Conservation (phyloP, 2,888 invertebrate species). For the Oasisia sp. region DNA sequence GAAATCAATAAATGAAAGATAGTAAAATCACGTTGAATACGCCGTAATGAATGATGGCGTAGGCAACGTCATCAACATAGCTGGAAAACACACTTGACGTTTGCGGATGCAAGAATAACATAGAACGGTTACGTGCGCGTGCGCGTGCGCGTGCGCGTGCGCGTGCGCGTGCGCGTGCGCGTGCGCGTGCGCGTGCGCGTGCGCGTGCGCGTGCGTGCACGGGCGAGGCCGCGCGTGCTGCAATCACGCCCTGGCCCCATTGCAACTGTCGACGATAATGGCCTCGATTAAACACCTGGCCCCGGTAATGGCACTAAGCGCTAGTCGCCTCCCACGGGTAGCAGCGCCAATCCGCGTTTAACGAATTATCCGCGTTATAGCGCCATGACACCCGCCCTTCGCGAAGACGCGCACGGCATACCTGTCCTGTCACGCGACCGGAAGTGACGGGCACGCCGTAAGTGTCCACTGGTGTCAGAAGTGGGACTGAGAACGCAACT, state of each 20-base stretch:
- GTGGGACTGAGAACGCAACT: too few relatives aligned
- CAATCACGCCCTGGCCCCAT: background rate
- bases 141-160: background rate
- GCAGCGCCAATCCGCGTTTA: background rate
- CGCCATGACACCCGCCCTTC: background rate
- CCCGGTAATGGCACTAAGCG: background rate
- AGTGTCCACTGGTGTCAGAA: background rate
- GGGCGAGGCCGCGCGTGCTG: background rate
- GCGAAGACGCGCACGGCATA: background rate
- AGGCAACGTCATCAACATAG: constrained; percentile 86
- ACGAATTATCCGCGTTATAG: background rate
- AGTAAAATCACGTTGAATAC: too few relatives aligned
- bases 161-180: background rate
- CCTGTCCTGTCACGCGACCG: background rate
- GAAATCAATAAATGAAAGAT: too few relatives aligned
- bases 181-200: background rate
- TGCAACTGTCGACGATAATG: background rate
- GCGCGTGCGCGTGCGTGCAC: background rate
- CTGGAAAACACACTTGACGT: constrained; percentile 78
- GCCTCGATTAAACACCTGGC: background rate
- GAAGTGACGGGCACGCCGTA: background rate
- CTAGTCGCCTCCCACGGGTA: background rate
- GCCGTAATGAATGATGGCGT: too few relatives aligned
- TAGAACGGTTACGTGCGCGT: background rate
- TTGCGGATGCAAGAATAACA: background rate